These are phyloP conservation scores for Lampropteryx suffumata DNA, from an alignment of 2,888 invertebrate species.

Conservation along the genomic window DNA sequence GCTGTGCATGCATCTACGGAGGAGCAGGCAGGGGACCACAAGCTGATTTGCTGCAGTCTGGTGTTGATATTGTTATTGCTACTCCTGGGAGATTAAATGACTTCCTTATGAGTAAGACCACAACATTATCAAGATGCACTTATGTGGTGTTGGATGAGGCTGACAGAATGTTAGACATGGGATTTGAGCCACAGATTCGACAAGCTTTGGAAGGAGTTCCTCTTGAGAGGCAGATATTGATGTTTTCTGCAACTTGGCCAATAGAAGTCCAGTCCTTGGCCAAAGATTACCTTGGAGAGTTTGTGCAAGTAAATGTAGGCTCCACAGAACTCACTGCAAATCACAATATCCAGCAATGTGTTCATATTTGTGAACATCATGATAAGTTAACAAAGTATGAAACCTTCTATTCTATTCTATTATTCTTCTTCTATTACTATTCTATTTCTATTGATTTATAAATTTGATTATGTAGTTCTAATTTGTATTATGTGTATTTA, in stretches of 20 bases:
- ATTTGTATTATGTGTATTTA: constrained; percentile 25
- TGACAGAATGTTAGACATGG: constrained; percentile 98
- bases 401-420: constrained; percentile 5
- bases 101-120: constrained; percentile 88
- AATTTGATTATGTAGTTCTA: not conserved
- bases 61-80: constrained; percentile 93
- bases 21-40: constrained; percentile 89
- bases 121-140: constrained; percentile 87
- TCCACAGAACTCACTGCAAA: constrained; percentile 93
- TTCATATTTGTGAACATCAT: constrained; percentile 91
- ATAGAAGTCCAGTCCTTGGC: constrained; percentile 96
- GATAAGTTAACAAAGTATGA: constrained; percentile 86
- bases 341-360: constrained; percentile 92
- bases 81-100: constrained; percentile 94
- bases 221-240: constrained; percentile 95
- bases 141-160: constrained; percentile 95
- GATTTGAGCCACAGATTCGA: constrained; percentile 97
- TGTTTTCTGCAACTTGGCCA: constrained; percentile 99
- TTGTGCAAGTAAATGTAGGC: constrained; percentile 96
- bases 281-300: constrained; percentile 94
- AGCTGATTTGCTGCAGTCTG: constrained; percentile 84
- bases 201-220: constrained; percentile 95
- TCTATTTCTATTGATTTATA: not conserved
- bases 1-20: constrained; percentile 93
- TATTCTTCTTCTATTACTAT: too few species aligned